phyloP scores from a whole-genome alignment of 1,140 invertebrate genomes.

The Pristionchus pacificus region DNA sequence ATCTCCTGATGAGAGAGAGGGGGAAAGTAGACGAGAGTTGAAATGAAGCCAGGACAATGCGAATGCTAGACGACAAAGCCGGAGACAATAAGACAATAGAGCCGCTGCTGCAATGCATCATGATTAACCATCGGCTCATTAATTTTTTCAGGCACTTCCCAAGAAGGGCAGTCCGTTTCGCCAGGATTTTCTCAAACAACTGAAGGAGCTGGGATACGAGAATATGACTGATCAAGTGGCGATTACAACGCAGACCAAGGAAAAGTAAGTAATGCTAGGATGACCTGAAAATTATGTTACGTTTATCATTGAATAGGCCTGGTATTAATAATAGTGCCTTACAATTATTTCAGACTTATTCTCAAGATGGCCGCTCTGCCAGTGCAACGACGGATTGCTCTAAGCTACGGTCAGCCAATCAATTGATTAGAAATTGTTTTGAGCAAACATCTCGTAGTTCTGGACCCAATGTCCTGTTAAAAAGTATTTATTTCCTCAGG shows the following conservation, averaged over 20 bases:
- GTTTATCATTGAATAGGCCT: neutral
- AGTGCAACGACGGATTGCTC: conserved; percentile 44
- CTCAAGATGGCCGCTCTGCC: conserved; percentile 52
- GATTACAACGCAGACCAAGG: conserved; percentile 34
- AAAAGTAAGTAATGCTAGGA: conserved; percentile 28
- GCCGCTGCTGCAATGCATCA: no score
- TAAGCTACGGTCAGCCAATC: conserved; percentile 45
- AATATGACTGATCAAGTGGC: conserved; percentile 40
- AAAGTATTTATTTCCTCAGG: no score
- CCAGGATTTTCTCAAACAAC: conserved; percentile 33
- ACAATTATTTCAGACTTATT: conserved; percentile 44
- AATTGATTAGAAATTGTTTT: conserved; percentile 5
- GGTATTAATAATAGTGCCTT: neutral
- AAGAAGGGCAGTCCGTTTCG: conserved; percentile 50
- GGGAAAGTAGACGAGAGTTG: no score
- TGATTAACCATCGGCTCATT: no score
- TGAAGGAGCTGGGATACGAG: conserved; percentile 31
- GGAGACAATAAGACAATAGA: no score
- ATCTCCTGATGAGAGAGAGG: no score
- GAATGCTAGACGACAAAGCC: no score
- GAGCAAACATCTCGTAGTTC: neutral
- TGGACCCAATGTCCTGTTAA: no score
- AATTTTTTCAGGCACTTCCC: conserved; percentile 31
- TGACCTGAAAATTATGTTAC: neutral
- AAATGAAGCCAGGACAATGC: no score